Evolutionary conservation across 2,113 vertebrate species (phyloP).

Genomic region (Hoplias malabaricus): DNA sequence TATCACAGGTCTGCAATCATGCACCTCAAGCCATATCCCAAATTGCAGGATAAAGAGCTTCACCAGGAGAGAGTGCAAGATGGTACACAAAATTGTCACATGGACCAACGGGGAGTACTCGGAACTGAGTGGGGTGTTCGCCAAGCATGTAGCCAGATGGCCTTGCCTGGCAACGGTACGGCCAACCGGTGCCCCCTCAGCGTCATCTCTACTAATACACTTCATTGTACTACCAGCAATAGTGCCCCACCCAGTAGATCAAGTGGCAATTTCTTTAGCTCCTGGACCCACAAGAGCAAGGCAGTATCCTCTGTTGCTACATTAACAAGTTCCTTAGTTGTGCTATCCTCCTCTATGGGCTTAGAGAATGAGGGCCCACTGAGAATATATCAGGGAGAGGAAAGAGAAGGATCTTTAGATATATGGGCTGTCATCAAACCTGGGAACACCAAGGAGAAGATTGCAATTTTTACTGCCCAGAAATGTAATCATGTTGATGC

Average conservation of each 20-base stretch:
- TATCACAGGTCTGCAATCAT: conserved; percentile 84
- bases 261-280: conserved; percentile 25
- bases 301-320: conserved; percentile 29
- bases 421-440: conserved; percentile 92
- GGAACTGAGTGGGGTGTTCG: conserved; percentile 67
- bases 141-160: conserved; percentile 61
- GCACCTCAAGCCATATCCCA: conserved; percentile 86
- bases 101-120: conserved; percentile 66
- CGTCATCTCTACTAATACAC: conserved; percentile 79
- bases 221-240: conserved; percentile 60
- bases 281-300: conserved; percentile 40
- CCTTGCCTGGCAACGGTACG: conserved; percentile 61
- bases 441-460: conserved; percentile 94
- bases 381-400: conserved; percentile 75
- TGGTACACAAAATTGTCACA: conserved; percentile 60
- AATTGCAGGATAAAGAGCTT: conserved; percentile 78
- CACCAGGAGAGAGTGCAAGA: conserved; percentile 65
- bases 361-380: conserved; percentile 45
- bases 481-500: conserved; percentile 60
- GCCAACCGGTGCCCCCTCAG: conserved; percentile 73
- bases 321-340: conserved; percentile 46
- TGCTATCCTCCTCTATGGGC: neutral
- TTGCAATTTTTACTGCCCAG: conserved; percentile 88
- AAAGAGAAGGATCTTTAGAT: conserved; percentile 76
- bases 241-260: conserved; percentile 13